Evolutionary conservation across 2,797 vertebrate species (phyloP), one percentile per base, ranked within the genome.

Genomic region (Muraenolepis orangiensis): DNA sequence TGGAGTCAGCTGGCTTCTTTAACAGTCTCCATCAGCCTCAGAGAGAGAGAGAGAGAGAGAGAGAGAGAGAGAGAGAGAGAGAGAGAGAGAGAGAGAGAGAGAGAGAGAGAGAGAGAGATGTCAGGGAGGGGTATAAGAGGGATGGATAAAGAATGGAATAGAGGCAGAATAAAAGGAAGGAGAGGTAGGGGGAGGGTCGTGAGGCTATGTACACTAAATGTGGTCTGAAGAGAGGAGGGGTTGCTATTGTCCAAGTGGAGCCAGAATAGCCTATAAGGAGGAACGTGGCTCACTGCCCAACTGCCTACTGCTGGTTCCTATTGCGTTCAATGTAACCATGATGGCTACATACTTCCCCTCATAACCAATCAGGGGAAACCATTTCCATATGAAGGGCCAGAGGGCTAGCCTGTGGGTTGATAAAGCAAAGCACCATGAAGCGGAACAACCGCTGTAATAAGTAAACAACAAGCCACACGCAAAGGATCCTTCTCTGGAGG

Each of bases 1-100:
- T 83, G 79, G 79, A 83, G 81, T 79, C 78, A 81, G 80, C 79
- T 78, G 1, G 36, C 74, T 77, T 81, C 73, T 72, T 79, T 75
- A 46, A 20, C 75, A 82, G 82, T 80, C 74, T 71, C 77, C 80
- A 81, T 85, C 77, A 81, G 70, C 70, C 68, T 26, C 67, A 73
- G 66, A 73, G 51, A 72, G 31, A 57, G 30, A 75, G 36, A 69
- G 28, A 61, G 26, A 66, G 36, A 72, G 7, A 67, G 61, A 66
- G 5, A 31, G 74, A 61, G 68, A 64, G 29, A 38, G 72, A 67
- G 32, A 26, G n/a, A 12, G 23, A 26, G 57, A 57, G 69, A 61
- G 34, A 6, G 38, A 6, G 61, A 14, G 13, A 57, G 51, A 11
- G 26, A 23, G 73, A 74, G 28, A 57, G 40, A 74, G 66, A 34